Evolutionary conservation across 2,113 vertebrate species (phyloP), one percentile per base, ranked within the genome.

Genomic region (Stegostoma tigrinum): DNA sequence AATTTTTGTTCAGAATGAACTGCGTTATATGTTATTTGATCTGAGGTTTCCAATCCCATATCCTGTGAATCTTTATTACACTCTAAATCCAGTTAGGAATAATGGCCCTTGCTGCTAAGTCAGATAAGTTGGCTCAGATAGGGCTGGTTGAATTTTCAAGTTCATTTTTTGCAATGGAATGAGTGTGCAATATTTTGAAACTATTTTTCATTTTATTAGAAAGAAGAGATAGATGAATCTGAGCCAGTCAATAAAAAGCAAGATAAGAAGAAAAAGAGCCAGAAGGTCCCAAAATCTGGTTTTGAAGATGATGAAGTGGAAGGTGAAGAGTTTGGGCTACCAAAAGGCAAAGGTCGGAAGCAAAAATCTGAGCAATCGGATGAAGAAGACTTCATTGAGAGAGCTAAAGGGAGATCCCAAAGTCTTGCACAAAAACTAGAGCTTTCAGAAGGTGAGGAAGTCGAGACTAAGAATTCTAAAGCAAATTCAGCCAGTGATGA

Each of bases 181-280:
- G n/a, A 38, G 5, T 23, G 64, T 93, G 38, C 80, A 55, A 66
- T 42, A 55, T 34, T 83, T 34, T 70, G 21, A 90, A 42, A 85
- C n/a, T 5, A 61, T 42, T 66, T 66, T 14, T 95, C 3, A 75
- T 52, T 70, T 80, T 72, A 61, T 30, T 97, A 99, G 98, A 97
- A 97, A 97, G 96, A 96, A 89, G 98, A 99, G 96, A 96, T 97
- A 96, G 96, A 98, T 1, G 91, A 19, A 7, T 97, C 98, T 86
- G 98, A 98, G 96, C 45, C 96, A 75, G 96, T 96, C 95, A 96
- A 96, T 52, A 97, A 97, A 83, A 99, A 98, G 97, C 98, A 98
- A 95, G 98, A 99, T 96, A 99, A 99, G 97, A 99, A 99, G 97
- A 99, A 98, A 96, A 99, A 98, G 97, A 97, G 97, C 89, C 98